Evolutionary conservation across 2,888 invertebrate genomes (phyloP).

Genomic region (Nesidiocoris tenuis): DNA sequence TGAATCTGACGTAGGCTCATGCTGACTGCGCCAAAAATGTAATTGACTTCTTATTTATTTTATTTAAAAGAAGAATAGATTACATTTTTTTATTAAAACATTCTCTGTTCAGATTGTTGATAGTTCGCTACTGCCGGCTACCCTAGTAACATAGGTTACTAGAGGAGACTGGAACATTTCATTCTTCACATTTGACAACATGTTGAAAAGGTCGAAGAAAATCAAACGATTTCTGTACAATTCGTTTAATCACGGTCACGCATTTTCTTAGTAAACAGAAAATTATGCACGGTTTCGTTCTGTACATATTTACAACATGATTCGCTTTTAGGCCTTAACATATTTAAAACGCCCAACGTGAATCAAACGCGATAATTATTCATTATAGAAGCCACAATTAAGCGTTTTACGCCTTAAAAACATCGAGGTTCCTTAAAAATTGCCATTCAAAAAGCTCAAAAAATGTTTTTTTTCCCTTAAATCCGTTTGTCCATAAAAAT

Average conservation of each 20-base stretch:
- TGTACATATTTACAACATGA: constrained; percentile 31
- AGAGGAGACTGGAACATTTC: too few species aligned
- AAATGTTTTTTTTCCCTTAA: not conserved
- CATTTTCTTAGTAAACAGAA: not conserved
- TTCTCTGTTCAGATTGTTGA: too few species aligned
- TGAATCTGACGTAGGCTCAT: too few species aligned
- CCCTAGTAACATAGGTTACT: too few species aligned
- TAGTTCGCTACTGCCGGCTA: too few species aligned
- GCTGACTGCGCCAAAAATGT: too few species aligned
- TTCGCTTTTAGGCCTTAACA: constrained; percentile 42
- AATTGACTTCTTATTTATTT: too few species aligned
- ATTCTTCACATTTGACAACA: too few species aligned
- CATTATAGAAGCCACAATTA: constrained; percentile 25
- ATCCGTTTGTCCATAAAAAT: constrained; percentile 31
- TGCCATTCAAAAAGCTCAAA: not conserved
- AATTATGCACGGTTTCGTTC: not conserved
- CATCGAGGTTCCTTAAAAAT: not conserved
- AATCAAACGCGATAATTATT: constrained; percentile 7
- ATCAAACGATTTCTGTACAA: not conserved
- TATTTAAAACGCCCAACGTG: constrained; percentile 11
- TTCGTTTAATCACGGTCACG: not conserved
- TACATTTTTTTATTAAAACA: too few species aligned
- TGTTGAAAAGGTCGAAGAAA: too few species aligned
- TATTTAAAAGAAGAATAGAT: too few species aligned
- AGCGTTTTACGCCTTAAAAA: not conserved